Percentiles rank a stretch among this genome's conserved stretches.
Conservation (phyloP, 2,113 vertebrate genomes). For the Phainopepla nitens region DNA sequence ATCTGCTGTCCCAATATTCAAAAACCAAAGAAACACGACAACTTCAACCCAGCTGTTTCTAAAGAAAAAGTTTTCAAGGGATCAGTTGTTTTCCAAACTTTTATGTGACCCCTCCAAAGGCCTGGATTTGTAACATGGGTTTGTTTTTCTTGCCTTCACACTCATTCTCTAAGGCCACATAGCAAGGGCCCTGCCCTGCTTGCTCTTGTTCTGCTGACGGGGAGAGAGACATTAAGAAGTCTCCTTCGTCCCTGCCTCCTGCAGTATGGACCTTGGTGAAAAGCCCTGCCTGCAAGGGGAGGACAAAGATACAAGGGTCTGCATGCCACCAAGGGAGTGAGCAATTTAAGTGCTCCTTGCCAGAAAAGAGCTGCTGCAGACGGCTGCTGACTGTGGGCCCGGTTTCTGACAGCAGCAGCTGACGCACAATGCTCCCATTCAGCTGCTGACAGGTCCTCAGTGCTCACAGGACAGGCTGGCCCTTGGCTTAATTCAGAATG, state of each 20-base stretch:
- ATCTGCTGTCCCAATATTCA: neutral
- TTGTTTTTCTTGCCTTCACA: neutral
- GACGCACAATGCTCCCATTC: slow-evolving; percentile 30
- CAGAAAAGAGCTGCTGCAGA: neutral
- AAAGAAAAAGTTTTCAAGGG: neutral
- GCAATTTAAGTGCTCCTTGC: neutral
- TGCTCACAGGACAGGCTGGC: neutral
- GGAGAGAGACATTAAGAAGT: neutral
- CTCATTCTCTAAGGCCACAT: neutral
- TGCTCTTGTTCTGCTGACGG: neutral
- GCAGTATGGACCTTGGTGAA: neutral
- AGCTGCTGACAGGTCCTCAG: neutral
- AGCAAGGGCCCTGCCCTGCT: neutral
- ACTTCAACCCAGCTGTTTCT: neutral
- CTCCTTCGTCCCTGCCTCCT: neutral
- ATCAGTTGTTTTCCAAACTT: neutral
- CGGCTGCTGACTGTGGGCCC: neutral
- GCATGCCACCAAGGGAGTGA: neutral
- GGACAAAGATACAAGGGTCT: neutral
- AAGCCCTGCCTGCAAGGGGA: neutral
- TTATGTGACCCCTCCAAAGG: neutral
- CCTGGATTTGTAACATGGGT: neutral
- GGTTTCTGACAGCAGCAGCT: slow-evolving; percentile 61
- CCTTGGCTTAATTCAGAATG: neutral
- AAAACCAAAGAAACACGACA: neutral